phyloP scores from a whole-genome alignment of 2,113 vertebrate genomes.

The Bubo scandiacus region DNA sequence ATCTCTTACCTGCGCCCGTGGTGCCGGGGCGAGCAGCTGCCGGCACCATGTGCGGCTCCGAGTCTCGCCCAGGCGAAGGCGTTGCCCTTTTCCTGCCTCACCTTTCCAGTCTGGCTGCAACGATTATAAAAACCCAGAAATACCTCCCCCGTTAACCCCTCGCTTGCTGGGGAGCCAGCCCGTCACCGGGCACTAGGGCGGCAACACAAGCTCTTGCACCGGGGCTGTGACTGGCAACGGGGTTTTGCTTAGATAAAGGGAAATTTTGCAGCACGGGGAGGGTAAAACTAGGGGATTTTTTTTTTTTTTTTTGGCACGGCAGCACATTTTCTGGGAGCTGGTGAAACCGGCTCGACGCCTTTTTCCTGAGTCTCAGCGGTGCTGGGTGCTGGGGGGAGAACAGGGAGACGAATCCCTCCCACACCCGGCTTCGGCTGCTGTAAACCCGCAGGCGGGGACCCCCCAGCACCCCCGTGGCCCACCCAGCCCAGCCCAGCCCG shows the following conservation, averaged over 20 bases:
- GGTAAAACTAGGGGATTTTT: background rate
- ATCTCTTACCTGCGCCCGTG: background rate
- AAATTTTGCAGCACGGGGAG: background rate
- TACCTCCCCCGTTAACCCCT: slow-evolving; percentile 34
- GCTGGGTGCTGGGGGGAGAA: background rate
- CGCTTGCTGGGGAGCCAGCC: background rate
- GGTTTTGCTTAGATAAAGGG: background rate
- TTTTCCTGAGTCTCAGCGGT: background rate
- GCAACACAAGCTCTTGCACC: rapidly evolving
- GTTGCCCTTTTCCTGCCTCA: slow-evolving; percentile 54
- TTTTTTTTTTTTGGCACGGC: background rate
- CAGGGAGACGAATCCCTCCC: background rate
- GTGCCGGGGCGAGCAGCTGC: background rate
- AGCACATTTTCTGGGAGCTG: background rate
- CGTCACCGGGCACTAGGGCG: rapidly evolving
- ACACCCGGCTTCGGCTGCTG: rapidly evolving
- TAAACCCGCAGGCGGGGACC: rapidly evolving
- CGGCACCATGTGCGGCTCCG: background rate
- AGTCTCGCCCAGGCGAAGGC: slow-evolving; percentile 6
- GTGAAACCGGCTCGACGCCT: background rate
- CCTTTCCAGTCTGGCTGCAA: slow-evolving; percentile 62
- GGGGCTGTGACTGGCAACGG: rapidly evolving
- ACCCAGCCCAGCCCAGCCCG: background rate
- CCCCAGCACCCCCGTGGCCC: too few species aligned
- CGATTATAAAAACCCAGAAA: background rate